A percentile compares a stretch with the other conserved stretches of the same genome.
These are phyloP conservation scores for Anthrax anthrax DNA, from an alignment of 2,888 invertebrate genomes.

Conservation along the genomic window DNA sequence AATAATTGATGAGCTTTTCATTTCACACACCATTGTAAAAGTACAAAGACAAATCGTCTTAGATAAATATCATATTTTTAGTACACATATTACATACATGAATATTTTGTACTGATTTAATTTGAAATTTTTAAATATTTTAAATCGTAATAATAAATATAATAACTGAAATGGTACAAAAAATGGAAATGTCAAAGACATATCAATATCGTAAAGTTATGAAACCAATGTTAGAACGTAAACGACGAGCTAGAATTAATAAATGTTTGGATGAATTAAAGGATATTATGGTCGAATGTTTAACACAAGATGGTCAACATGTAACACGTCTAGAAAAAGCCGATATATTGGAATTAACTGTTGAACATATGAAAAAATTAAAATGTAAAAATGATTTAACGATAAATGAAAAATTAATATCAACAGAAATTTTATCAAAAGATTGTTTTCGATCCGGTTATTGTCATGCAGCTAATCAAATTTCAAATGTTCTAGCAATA, in stretches of 20 bases:
- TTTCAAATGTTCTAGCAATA: conserved; percentile 66
- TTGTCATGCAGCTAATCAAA: conserved; percentile 80
- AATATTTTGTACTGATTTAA: no score
- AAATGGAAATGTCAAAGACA: conserved; percentile 59
- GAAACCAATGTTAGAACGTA: conserved; percentile 84
- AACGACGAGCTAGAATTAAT: conserved; percentile 77
- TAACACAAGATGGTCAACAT: conserved; percentile 69
- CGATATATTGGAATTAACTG: conserved; percentile 73
- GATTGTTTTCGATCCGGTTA: conserved; percentile 81
- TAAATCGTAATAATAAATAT: no score
- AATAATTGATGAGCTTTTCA: not conserved
- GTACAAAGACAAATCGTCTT: no score
- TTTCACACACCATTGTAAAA: no score
- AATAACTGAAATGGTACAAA: conserved; percentile 25
- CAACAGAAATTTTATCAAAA: conserved; percentile 38
- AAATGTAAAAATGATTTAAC: conserved; percentile 54
- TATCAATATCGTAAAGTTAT: conserved; percentile 90
- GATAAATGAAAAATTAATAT: not conserved
- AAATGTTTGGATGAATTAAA: conserved; percentile 80
- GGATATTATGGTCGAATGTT: conserved; percentile 62
- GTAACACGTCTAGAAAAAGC: conserved; percentile 77
- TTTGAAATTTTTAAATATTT: no score
- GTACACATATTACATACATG: no score
- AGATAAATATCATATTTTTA: no score
- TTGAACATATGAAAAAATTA: conserved; percentile 66